Base-by-base conservation (phyloP, 2,797 vertebrate species). In the Enteromius fasciolatus region DNA sequence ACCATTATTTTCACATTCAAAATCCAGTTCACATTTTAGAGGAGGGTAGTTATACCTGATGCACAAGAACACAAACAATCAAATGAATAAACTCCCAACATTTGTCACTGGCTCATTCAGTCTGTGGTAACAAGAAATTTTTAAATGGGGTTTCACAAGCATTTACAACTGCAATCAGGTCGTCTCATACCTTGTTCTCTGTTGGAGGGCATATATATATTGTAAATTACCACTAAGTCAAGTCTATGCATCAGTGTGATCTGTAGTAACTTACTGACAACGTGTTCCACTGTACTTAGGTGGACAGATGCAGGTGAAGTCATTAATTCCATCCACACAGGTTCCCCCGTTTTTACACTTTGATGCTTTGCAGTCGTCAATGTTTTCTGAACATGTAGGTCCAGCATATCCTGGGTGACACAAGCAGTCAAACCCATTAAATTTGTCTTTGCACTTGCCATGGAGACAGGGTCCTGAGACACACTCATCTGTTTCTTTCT, bases 331-430 rank as follows among this genome's bases (percentile, higher is more conserved):
- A 0, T 97, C 96, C 1, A 93, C 0, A 20, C 97, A 98, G 20
- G 89, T 93, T 3, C 93, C 96, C 14, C 96, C 94, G 0, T 97
- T 93, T 17, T 94, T 89, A 90, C 97, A 98, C 31, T 87, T 84
- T 6, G 95, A 95, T 68, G 89, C 90, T 77, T 94, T 88, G 2
- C 97, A 98, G 82, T 98, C 95, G 0, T 97, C 92, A 0, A 96
- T 81, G 0, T 97, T 93, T 82, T 93, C 90, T 3, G 96, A 93
- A 8, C 98, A 99, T 73, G 89, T 91, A 2, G 85, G 90, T 4
- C 97, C 97, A 0, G 86, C 89, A 36, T 95, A 98, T 1, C 98
- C 98, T 0, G 90, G 90, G 48, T 92, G 88, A 86, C 98, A 99
- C 0, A 82, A 88, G 17, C 98, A 99, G 90, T 94, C 92, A 25